Conservation (phyloP, 2,113 vertebrate genomes). For the Tyrannus savana region DNA sequence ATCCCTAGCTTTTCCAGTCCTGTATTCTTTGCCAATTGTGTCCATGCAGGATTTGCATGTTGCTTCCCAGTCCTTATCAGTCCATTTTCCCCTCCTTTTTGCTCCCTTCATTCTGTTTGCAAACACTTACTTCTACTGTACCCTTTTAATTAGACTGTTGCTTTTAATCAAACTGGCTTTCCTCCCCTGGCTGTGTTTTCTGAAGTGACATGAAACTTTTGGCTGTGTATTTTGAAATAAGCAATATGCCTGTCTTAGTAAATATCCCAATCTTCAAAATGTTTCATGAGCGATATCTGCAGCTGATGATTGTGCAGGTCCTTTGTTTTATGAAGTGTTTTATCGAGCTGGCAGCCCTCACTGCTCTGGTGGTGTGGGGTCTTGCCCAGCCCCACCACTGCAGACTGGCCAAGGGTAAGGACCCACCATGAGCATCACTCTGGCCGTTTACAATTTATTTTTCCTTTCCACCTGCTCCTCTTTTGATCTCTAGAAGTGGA, state of each 20-base stretch:
- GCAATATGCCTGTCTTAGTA: not conserved
- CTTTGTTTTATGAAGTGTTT: not conserved
- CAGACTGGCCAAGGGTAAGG: not conserved
- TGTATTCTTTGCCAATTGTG: not conserved
- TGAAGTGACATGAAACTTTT: not conserved
- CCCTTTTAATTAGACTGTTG: not conserved
- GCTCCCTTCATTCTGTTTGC: not conserved
- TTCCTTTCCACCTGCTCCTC: accelerated
- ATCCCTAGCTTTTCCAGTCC: not conserved
- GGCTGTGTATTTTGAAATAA: not conserved
- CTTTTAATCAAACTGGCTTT: not conserved
- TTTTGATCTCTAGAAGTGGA: not conserved
- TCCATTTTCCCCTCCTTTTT: accelerated
- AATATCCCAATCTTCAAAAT: not conserved
- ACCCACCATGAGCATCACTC: not conserved
- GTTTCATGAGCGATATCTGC: not conserved
- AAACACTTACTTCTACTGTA: not conserved
- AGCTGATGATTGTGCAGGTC: not conserved
- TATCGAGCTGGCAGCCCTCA: not conserved
- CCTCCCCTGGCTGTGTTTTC: not conserved
- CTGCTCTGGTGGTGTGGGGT: not conserved
- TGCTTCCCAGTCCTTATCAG: not conserved
- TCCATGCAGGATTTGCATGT: accelerated
- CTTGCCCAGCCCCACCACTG: not conserved
- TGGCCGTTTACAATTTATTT: not conserved